Evolutionary conservation across 2,888 invertebrate genomes (phyloP).

Genomic region (Cataglyphis albicans): DNA sequence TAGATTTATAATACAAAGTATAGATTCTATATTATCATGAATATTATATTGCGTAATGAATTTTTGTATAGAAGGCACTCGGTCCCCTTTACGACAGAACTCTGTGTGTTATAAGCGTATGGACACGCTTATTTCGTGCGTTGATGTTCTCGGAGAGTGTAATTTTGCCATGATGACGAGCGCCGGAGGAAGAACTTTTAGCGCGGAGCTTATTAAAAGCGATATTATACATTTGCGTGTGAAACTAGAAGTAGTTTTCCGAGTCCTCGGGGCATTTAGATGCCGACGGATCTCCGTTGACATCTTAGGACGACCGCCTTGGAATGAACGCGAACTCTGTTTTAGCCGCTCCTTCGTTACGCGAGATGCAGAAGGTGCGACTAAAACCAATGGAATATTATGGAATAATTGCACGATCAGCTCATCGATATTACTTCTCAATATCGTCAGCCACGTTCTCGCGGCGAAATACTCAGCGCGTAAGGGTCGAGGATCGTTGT

Average conservation of each 20-base stretch:
- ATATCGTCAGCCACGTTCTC: conserved; percentile 75
- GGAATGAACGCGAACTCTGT: conserved; percentile 26
- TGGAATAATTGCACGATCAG: conserved; percentile 14
- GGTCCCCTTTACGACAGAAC: conserved; percentile 86
- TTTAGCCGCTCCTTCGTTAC: conserved; percentile 7
- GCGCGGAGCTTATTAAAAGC: background rate
- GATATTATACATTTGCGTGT: conserved; percentile 17
- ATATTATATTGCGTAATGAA: conserved; percentile 76
- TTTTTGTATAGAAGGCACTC: conserved; percentile 82
- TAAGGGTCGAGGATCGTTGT: conserved; percentile 86
- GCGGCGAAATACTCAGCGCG: conserved; percentile 83
- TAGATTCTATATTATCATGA: conserved; percentile 76
- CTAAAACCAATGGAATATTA: conserved; percentile 37
- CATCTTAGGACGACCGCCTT: conserved; percentile 9
- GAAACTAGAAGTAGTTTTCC: conserved; percentile 19
- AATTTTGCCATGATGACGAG: conserved; percentile 84
- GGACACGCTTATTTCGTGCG: conserved; percentile 81
- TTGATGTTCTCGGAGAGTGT: conserved; percentile 82
- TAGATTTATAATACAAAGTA: conserved; percentile 77
- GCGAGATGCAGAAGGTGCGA: background rate
- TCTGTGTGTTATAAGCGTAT: conserved; percentile 82
- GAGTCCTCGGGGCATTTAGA: conserved; percentile 33
- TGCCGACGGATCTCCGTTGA: conserved; percentile 10
- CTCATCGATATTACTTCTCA: conserved; percentile 27
- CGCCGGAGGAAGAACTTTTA: conserved; percentile 1